These are phyloP conservation scores for Stegana nigrithorax DNA, from an alignment of 2,888 invertebrate genomes.

Conservation along the genomic window DNA sequence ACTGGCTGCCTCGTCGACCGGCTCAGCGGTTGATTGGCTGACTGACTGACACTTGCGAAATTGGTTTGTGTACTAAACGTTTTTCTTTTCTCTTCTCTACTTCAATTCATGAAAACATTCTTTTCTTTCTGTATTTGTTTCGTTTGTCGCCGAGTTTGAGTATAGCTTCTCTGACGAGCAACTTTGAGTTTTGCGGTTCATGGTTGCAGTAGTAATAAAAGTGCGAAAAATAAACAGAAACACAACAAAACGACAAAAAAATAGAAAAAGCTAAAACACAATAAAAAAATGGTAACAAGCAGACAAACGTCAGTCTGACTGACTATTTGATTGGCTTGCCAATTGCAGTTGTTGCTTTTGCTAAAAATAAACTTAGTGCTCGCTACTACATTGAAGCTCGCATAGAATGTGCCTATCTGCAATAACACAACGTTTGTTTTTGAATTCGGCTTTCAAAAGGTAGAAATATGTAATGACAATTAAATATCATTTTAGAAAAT, in stretches of 20 bases:
- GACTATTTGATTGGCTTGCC: neutral
- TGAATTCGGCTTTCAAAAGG: too few relatives aligned
- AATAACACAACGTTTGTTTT: too few relatives aligned
- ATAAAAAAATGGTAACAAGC: slow-evolving; percentile 50
- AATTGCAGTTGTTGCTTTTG: neutral
- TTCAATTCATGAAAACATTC: neutral
- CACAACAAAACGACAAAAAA: slow-evolving; percentile 34
- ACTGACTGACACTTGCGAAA: slow-evolving; percentile 6
- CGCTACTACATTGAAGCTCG: neutral
- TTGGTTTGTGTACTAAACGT: slow-evolving; percentile 2
- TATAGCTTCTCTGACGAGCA: slow-evolving; percentile 24
- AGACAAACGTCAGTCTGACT: slow-evolving; percentile 20
- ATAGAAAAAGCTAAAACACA: slow-evolving; percentile 42
- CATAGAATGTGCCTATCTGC: too few relatives aligned
- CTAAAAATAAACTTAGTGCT: neutral
- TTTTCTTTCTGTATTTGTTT: neutral
- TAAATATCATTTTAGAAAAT: too few relatives aligned
- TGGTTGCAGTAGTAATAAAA: slow-evolving; percentile 35
- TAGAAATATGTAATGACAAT: too few relatives aligned
- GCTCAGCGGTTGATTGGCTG: neutral
- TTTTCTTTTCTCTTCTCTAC: neutral
- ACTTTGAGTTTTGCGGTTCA: slow-evolving; percentile 40
- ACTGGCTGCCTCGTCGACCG: neutral
- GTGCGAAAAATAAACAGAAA: slow-evolving; percentile 36
- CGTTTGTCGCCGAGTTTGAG: neutral